Evolutionary conservation across 2,113 vertebrate genomes (phyloP), one percentile per base, ranked within the genome.

Genomic region (Opisthocomus hoazin): DNA sequence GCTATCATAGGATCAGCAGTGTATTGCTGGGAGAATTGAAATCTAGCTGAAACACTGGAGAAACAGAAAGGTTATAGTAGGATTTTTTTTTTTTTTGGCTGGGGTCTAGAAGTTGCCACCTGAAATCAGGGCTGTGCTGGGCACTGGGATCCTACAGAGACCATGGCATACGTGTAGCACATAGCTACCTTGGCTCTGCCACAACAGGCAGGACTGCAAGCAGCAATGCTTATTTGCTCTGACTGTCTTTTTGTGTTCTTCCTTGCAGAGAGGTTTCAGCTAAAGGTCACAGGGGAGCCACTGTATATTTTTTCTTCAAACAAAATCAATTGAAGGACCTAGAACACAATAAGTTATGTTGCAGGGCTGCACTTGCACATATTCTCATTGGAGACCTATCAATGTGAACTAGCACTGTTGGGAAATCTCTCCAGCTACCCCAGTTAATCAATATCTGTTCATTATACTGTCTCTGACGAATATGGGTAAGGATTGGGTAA

Each of bases 371-470:
- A 73, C 71, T 95, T 91, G 87, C 66, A 83, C 89, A 79, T 96
- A 93, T 96, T 97, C 97, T 97, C 98, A 97, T 93, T 94, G 95
- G 97, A 98, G 97, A 98, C 96, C 97, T 97, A 98, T 98, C 98
- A 97, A 13, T 64, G 97, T 97, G 96, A 98, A 96, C 96, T 96
- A 96, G 97, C 91, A 96, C 96, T 97, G 97, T 97, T 97, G 98
- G 98, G 98, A 98, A 98, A 98, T 98, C 98, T 98, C 97, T 97
- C 94, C 97, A 97, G 98, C 98, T 97, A 94, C 90, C 96, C 90
- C 79, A 98, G 97, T 96, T 98, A 98, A 99, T 99, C 99, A 98
- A 99, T 99, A 98, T 60, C 95, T 97, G 96, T 98, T 98, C 98
- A 98, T 98, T 98, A 99, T 97, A 97, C 96, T 96, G 96, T 97